phyloP scores from a whole-genome alignment of 2,113 vertebrate species.

The Nibea albiflora region DNA sequence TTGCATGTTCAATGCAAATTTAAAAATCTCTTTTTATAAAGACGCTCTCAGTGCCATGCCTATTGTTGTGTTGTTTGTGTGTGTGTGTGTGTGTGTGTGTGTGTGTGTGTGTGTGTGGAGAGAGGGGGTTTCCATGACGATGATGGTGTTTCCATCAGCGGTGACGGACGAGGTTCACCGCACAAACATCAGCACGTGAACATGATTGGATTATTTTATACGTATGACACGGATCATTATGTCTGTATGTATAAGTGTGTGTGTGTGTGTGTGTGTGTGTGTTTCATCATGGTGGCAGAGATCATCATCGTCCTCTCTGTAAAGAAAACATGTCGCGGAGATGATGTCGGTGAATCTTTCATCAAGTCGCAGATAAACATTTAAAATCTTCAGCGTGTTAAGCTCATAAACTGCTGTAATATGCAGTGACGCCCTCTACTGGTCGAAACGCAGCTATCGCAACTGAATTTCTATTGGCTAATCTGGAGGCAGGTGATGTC shows the following conservation, averaged over 20 bases:
- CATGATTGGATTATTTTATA: slow-evolving; percentile 11
- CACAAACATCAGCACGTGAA: not conserved
- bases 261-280: slow-evolving; percentile 18
- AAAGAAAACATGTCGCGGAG: not conserved
- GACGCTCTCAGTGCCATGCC: not conserved
- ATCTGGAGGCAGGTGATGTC: too few species aligned
- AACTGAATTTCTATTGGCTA: too few species aligned
- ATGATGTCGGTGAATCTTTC: too few species aligned
- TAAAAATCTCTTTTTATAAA: slow-evolving; percentile 11
- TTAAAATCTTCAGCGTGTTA: too few species aligned
- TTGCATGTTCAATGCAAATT: slow-evolving; percentile 50
- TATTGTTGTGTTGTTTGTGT: slow-evolving; percentile 12
- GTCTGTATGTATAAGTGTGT: not conserved
- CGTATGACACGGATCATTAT: slow-evolving; percentile 20
- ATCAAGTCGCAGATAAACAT: too few species aligned
- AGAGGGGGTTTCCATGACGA: not conserved
- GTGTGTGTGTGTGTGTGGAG: too few species aligned
- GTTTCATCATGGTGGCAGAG: slow-evolving; percentile 4
- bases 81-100: too few species aligned
- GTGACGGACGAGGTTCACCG: not conserved
- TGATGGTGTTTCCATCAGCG: slow-evolving; percentile 7
- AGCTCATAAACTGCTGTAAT: too few species aligned
- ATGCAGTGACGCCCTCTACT: too few species aligned
- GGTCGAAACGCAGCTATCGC: too few species aligned
- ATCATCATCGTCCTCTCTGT: not conserved